Evolutionary conservation across 2,888 invertebrate species (phyloP).

Genomic region (Agrotis ipsilon): DNA sequence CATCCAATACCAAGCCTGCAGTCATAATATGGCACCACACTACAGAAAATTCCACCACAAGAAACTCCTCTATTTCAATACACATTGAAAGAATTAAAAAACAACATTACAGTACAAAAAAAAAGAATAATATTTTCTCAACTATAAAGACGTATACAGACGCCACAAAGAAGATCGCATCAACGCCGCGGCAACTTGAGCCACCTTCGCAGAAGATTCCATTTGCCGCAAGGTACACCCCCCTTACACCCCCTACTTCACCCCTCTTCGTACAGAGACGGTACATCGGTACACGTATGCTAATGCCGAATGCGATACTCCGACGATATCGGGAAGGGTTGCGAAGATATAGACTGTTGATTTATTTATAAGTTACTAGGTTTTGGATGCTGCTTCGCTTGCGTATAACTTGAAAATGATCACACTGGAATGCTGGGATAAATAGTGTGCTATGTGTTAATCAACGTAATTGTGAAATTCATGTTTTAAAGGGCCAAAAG

Average conservation of each 20-base stretch:
- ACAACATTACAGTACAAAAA: not conserved
- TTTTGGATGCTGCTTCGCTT: too few species aligned
- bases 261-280: constrained; percentile 8
- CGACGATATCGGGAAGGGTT: constrained; percentile 36
- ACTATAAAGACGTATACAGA: constrained; percentile 3
- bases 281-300: constrained; percentile 53
- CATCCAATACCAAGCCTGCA: too few species aligned
- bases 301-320: constrained; percentile 56
- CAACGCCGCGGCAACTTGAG: constrained; percentile 33
- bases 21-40: too few species aligned
- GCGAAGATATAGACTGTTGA: constrained; percentile 24
- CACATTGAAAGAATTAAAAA: not conserved
- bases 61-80: not conserved
- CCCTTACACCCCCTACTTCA: not conserved
- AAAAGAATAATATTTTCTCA: constrained; percentile 5
- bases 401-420: too few species aligned
- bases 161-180: constrained; percentile 36
- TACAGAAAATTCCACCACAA: not conserved
- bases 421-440: too few species aligned
- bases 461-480: too few species aligned
- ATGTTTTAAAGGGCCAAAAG: too few species aligned
- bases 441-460: too few species aligned
- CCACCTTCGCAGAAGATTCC: constrained; percentile 56
- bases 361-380: not conserved
- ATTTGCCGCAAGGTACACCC: constrained; percentile 45